Conservation (phyloP, 2,888 invertebrate genomes). For the Meteorus colon region DNA sequence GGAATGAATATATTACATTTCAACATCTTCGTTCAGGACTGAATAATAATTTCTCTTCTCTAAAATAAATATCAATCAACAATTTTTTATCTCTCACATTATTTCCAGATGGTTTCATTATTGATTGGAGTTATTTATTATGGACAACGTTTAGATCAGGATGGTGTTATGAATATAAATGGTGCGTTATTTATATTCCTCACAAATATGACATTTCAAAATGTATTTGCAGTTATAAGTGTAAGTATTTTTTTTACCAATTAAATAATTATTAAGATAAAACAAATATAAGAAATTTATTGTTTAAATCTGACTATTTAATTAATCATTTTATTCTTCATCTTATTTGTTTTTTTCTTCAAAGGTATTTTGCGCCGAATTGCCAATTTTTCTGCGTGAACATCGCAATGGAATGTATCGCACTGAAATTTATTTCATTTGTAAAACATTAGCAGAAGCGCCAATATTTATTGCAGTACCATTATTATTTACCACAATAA, state of each 20-base stretch:
- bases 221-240: conserved; percentile 94
- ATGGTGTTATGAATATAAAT: conserved; percentile 95
- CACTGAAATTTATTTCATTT: conserved; percentile 91
- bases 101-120: conserved; percentile 87
- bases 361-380: conserved; percentile 91
- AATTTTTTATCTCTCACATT: neutral
- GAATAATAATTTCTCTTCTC: too few relatives aligned
- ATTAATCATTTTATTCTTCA: conserved; percentile 31
- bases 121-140: conserved; percentile 92
- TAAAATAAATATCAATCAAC: too few relatives aligned
- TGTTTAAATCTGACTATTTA: neutral
- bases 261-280: conserved; percentile 23
- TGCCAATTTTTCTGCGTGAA: conserved; percentile 92
- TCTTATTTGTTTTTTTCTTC: conserved; percentile 33
- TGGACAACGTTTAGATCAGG: conserved; percentile 86
- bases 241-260: conserved; percentile 77
- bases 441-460: conserved; percentile 91
- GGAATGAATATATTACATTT: too few relatives aligned
- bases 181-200: conserved; percentile 93
- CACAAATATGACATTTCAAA: conserved; percentile 95
- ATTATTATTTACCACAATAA: conserved; percentile 85
- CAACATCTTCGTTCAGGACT: too few relatives aligned
- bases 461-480: conserved; percentile 91
- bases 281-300: neutral
- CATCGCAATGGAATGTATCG: conserved; percentile 93